These are phyloP conservation scores for Apeltes quadracus DNA, from an alignment of 2,113 vertebrate species.

Conservation along the genomic window DNA sequence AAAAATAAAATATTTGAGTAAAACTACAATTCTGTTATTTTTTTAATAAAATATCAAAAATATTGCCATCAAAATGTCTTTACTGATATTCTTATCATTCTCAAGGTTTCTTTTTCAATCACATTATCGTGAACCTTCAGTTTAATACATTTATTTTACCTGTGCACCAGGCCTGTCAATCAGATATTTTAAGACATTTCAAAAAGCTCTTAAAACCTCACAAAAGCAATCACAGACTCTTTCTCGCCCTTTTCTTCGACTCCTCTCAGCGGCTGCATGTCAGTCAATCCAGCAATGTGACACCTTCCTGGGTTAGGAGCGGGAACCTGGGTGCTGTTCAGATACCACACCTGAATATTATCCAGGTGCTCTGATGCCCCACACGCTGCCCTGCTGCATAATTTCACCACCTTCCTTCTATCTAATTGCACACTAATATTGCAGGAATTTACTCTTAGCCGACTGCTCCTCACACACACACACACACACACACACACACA, in stretches of 20 bases:
- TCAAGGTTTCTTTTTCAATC: background rate
- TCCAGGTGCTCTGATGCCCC: slow-evolving; percentile 46
- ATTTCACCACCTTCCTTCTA: slow-evolving; percentile 40
- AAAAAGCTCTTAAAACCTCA: slow-evolving; percentile 14
- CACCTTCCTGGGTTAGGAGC: slow-evolving; percentile 25
- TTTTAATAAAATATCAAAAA: background rate
- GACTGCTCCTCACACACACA: background rate
- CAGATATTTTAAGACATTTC: background rate
- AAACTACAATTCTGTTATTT: background rate
- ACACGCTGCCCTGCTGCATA: slow-evolving; percentile 42
- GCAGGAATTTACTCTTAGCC: slow-evolving; percentile 60
- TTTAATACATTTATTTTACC: background rate
- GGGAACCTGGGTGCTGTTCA: slow-evolving; percentile 36
- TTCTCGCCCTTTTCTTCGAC: slow-evolving; percentile 12
- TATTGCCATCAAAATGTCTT: background rate
- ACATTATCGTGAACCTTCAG: background rate
- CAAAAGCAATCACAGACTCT: slow-evolving; percentile 11
- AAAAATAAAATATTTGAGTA: background rate
- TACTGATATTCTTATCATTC: background rate
- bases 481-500: background rate
- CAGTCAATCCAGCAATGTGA: slow-evolving; percentile 52
- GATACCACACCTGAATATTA: slow-evolving; percentile 68
- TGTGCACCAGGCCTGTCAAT: background rate
- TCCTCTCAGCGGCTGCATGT: slow-evolving; percentile 35
- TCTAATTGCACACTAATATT: slow-evolving; percentile 72